Evolutionary conservation across 2,888 invertebrate genomes (phyloP).

Genomic region (Limnephilus auricula): DNA sequence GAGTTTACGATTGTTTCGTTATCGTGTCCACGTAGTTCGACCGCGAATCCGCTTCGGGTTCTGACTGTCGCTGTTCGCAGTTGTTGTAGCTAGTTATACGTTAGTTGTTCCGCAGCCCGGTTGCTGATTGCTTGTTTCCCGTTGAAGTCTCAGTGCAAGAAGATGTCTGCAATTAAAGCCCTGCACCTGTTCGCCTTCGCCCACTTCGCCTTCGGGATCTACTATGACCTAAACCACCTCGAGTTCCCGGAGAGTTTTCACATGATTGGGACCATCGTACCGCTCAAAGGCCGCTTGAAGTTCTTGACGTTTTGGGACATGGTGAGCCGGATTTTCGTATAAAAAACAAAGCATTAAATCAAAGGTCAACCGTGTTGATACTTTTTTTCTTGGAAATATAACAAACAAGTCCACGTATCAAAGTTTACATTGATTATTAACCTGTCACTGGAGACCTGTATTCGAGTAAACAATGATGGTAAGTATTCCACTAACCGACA

Average conservation of each 20-base stretch:
- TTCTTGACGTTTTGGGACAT: slow-evolving; percentile 68
- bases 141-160: not conserved
- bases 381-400: not conserved
- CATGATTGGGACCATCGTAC: slow-evolving; percentile 55
- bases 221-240: slow-evolving; percentile 67
- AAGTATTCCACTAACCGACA: too few relatives aligned
- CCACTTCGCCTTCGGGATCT: slow-evolving; percentile 66
- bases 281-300: slow-evolving; percentile 67
- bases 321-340: slow-evolving; percentile 66
- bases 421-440: not conserved
- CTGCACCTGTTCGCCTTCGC: slow-evolving; percentile 61
- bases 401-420: not conserved
- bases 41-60: not conserved
- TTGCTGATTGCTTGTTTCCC: not conserved
- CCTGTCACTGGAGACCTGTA: not conserved
- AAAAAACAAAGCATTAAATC: not conserved
- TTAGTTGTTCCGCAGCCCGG: not conserved
- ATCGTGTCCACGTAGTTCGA: not conserved
- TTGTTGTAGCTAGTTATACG: not conserved
- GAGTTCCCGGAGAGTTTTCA: slow-evolving; percentile 62
- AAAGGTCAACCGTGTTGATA: not conserved
- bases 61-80: not conserved
- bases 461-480: not conserved
- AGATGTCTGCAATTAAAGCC: slow-evolving; percentile 51
- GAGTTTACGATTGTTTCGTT: not conserved